Conservation (phyloP, 2,113 vertebrate species). For the Columba janthina region DNA sequence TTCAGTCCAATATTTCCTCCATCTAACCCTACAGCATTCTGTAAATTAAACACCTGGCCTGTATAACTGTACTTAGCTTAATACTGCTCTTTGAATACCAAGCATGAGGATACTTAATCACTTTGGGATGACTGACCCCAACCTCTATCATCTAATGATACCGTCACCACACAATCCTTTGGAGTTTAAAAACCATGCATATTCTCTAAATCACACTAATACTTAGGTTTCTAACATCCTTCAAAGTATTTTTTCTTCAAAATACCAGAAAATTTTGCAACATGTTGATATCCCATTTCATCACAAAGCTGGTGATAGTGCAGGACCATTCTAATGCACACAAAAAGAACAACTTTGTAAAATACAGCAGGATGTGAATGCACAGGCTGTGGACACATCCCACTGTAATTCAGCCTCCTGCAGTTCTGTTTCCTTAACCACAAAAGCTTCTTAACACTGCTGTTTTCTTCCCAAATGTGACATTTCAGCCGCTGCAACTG, state of each 20-base stretch:
- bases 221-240: not conserved
- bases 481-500: not conserved
- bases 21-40: not conserved
- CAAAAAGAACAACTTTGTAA: accelerated
- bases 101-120: too few species aligned
- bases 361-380: not conserved
- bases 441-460: not conserved
- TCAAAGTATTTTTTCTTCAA: not conserved
- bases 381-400: not conserved
- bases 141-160: accelerated
- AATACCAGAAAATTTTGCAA: not conserved
- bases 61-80: not conserved
- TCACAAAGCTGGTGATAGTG: not conserved
- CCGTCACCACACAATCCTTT: not conserved
- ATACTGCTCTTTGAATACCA: not conserved
- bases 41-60: not conserved
- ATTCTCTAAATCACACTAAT: not conserved
- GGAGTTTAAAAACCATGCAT: not conserved
- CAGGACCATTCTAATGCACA: not conserved
- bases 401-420: not conserved
- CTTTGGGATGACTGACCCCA: not conserved
- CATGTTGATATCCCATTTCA: not conserved
- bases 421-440: not conserved
- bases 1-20: not conserved
- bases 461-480: not conserved